phyloP scores from a whole-genome alignment of 2,113 vertebrate genomes.

The Eulemur rufifrons region DNA sequence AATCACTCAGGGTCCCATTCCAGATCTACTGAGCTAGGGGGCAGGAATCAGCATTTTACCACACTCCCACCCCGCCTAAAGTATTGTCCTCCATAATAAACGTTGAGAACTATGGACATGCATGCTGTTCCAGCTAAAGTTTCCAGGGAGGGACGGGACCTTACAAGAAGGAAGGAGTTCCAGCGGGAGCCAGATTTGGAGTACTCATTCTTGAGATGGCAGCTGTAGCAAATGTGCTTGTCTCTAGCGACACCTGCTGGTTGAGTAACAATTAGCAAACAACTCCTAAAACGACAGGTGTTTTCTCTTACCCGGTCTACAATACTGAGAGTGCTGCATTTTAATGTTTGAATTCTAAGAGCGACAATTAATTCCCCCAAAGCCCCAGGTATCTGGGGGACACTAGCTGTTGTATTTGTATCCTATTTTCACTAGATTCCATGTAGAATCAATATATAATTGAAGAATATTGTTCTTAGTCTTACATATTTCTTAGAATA shows the following conservation, averaged over 20 bases:
- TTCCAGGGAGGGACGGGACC: neutral
- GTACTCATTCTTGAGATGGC: neutral
- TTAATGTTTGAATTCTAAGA: neutral
- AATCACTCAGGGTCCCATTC: neutral
- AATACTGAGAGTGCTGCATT: neutral
- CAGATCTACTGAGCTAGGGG: neutral
- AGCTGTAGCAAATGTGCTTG: neutral
- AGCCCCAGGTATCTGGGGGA: no score
- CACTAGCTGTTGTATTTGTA: neutral
- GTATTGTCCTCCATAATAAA: neutral
- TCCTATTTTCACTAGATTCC: neutral
- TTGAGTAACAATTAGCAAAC: neutral
- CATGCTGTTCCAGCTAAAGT: neutral
- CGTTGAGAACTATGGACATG: neutral
- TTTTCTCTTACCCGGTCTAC: neutral
- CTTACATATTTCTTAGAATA: neutral
- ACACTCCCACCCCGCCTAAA: rapidly evolving
- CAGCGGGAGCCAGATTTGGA: neutral
- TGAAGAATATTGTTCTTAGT: neutral
- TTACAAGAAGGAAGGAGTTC: neutral
- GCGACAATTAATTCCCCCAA: neutral
- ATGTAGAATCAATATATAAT: neutral
- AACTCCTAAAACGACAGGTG: neutral
- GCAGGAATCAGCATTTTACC: neutral
- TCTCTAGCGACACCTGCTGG: slow-evolving; percentile 74